Evolutionary conservation across 1,140 invertebrate species (phyloP).

Genomic region (Conopomorpha cramerella): DNA sequence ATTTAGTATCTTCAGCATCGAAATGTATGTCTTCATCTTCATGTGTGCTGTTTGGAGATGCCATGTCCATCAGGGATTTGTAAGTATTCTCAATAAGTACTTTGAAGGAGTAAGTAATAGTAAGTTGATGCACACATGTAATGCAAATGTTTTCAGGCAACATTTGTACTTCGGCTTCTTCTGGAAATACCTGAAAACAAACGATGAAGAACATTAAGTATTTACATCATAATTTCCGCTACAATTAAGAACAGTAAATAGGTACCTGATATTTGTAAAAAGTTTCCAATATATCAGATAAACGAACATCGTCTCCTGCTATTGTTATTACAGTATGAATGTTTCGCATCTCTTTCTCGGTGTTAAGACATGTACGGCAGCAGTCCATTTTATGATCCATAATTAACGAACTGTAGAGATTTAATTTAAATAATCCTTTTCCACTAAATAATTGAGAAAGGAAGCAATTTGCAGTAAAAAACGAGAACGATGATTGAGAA

Average conservation of each 20-base stretch:
- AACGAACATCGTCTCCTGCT: constrained; percentile 1
- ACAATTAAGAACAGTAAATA: constrained; percentile 1
- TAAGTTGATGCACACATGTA: constrained; percentile 44
- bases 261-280: constrained; percentile 44
- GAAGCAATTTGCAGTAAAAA: no score
- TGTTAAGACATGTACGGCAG: constrained; percentile 36
- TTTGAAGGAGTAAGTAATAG: constrained; percentile 50
- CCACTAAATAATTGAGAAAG: no score
- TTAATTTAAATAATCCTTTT: no score
- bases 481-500: no score
- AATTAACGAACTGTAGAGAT: no score
- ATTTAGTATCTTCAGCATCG: no score
- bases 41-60: constrained; percentile 14
- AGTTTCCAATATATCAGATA: constrained; percentile 25
- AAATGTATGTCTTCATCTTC: constrained; percentile 23
- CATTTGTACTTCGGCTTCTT: constrained; percentile 21
- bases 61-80: constrained; percentile 25
- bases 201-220: no score
- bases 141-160: constrained; percentile 45
- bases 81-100: constrained; percentile 33
- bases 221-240: no score
- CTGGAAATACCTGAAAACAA: constrained; percentile 16
- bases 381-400: constrained; percentile 31
- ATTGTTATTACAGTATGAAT: constrained; percentile 20
- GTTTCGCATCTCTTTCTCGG: constrained; percentile 35